Evolutionary conservation across 2,797 vertebrate species (phyloP).

Genomic region (Mastacembelus armatus): DNA sequence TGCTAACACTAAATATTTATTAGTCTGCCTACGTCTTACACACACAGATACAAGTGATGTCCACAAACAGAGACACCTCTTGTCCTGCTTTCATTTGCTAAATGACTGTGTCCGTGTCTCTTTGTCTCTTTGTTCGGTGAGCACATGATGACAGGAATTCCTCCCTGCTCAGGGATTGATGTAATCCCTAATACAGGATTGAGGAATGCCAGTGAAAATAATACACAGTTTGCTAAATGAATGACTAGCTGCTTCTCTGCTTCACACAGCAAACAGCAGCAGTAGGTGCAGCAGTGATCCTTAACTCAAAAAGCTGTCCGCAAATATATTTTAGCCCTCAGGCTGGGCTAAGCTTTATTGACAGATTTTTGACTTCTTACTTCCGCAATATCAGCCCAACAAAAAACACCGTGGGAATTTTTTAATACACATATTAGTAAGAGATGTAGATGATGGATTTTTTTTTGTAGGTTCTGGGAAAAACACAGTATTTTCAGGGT

Average conservation of each 20-base stretch:
- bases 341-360: background rate
- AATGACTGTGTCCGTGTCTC: slow-evolving; percentile 63
- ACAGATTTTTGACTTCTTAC: background rate
- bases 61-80: slow-evolving; percentile 45
- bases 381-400: background rate
- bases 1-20: background rate
- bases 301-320: slow-evolving; percentile 31
- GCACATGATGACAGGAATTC: slow-evolving; percentile 84
- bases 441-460: background rate
- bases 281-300: slow-evolving; percentile 1
- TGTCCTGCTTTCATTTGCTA: slow-evolving; percentile 66
- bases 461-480: background rate
- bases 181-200: slow-evolving; percentile 81
- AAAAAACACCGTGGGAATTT: background rate
- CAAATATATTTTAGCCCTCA: slow-evolving; percentile 31
- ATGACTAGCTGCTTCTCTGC: slow-evolving; percentile 41
- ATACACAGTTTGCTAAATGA: slow-evolving; percentile 50
- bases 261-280: slow-evolving; percentile 35
- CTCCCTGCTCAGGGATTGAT: slow-evolving; percentile 78
- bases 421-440: background rate
- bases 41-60: slow-evolving; percentile 19
- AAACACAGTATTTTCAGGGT: background rate
- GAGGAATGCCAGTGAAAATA: slow-evolving; percentile 76
- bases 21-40: background rate
- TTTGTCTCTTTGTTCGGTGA: slow-evolving; percentile 68